Base-by-base conservation (phyloP, 2,797 vertebrate genomes). In the Betta splendens region DNA sequence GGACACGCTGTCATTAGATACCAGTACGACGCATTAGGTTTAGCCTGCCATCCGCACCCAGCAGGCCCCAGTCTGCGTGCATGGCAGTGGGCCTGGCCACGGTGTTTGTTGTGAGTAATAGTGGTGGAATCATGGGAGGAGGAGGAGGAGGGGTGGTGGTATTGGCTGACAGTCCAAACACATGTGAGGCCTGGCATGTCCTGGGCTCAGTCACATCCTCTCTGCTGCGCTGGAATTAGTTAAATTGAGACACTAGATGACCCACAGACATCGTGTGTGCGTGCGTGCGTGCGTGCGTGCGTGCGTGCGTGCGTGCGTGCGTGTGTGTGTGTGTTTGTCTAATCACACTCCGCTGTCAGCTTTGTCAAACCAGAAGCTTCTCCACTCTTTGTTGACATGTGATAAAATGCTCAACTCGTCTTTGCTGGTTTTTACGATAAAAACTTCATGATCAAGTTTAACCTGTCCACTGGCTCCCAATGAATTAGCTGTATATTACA, bases 21-120 rank as follows among this genome's bases (percentile, higher is more conserved):
- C 72, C 70, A 69, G 74, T 65, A 69, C 2, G 48, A 66, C 73
- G 66, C 73, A 60, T 64, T 38, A 47, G 61, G 49, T 68, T 58
- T 53, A 66, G 40, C 53, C 47, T 26, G 20, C 37, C 46, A 57
- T 39, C 69, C 33, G 63, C 48, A 49, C 40, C 67, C 51, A 47
- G 25, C 40, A 49, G 44, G 49, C 66, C 18, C 36, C 20, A 5
- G 62, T 65, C 55, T 66, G 25, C 52, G 33, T 55, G 9, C 25
- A 35, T 64, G 59, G 64, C 73, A 66, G 1, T 21, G 20, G 56
- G 65, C 55, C 53, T 37, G 25, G 20, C 38, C 54, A 44, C 21
- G 37, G 31, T 32, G 60, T 23, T 36, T 20, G 5, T 22, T 35
- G 50, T 60, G 39, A 18, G 18, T 23, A 35, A n/a, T 22, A 5